Conservation (phyloP, 2,888 invertebrate genomes). For the Drosophila nr. perissopoda region DNA sequence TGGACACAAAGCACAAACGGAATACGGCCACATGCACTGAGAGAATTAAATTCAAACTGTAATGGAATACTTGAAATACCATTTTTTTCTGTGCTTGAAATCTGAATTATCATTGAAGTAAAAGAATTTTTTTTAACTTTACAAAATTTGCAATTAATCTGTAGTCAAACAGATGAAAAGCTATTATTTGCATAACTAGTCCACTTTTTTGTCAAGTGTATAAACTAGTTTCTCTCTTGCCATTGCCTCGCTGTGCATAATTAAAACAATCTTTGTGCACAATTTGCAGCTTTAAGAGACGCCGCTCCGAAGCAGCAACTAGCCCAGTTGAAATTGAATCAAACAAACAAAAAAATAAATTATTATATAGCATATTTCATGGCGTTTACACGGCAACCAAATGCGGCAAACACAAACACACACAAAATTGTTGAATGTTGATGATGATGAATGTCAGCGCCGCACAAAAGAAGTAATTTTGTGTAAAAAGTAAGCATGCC, state of each 20-base stretch:
- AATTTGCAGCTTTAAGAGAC: slow-evolving; percentile 47
- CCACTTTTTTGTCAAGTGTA: slow-evolving; percentile 29
- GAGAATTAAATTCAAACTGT: neutral
- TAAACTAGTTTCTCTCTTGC: slow-evolving; percentile 10
- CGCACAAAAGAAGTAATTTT: slow-evolving; percentile 79
- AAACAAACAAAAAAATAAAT: slow-evolving; percentile 44
- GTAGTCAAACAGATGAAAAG: neutral
- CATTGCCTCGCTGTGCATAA: slow-evolving; percentile 34
- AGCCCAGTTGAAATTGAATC: slow-evolving; percentile 46
- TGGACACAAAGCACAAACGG: slow-evolving; percentile 32
- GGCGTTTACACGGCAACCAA: slow-evolving; percentile 59
- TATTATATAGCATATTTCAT: slow-evolving; percentile 74
- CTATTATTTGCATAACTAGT: neutral
- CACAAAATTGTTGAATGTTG: slow-evolving; percentile 43
- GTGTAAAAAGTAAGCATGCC: slow-evolving; percentile 58
- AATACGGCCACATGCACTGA: slow-evolving; percentile 30
- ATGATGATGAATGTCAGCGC: slow-evolving; percentile 78
- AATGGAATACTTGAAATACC: neutral
- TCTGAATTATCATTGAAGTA: neutral
- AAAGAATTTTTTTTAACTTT: neutral
- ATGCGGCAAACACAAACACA: slow-evolving; percentile 12
- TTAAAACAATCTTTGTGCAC: slow-evolving; percentile 44
- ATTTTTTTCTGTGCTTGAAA: neutral
- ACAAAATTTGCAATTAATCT: neutral
- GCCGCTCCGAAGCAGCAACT: slow-evolving; percentile 22